Percentiles rank a stretch among this genome's conserved stretches.
phyloP scores from a whole-genome alignment of 2,888 invertebrate species.

The Tubulanus polymorphus region DNA sequence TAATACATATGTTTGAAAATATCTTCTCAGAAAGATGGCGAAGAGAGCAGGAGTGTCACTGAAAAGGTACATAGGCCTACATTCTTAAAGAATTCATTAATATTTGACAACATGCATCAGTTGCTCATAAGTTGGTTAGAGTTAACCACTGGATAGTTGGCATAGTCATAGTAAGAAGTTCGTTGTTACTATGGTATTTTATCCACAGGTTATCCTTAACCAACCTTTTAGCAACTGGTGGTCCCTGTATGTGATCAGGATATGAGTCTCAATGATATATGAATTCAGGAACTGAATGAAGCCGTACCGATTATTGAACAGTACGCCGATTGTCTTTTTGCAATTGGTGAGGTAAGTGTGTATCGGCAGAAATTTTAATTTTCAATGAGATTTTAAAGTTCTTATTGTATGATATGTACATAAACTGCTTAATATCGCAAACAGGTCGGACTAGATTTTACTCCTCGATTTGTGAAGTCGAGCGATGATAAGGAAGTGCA shows the following conservation, averaged over 20 bases:
- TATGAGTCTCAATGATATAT: slow-evolving; percentile 2
- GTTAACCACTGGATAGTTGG: not conserved
- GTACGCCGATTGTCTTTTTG: slow-evolving; percentile 39
- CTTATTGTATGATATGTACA: not conserved
- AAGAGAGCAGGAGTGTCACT: slow-evolving; percentile 28
- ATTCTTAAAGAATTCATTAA: slow-evolving; percentile 6
- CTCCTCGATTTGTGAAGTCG: slow-evolving; percentile 42
- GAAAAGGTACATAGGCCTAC: slow-evolving; percentile 22
- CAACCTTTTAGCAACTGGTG: not conserved
- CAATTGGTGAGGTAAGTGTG: slow-evolving; percentile 50
- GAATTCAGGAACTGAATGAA: slow-evolving; percentile 38
- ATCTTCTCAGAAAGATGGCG: slow-evolving; percentile 20
- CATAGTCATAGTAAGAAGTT: not conserved
- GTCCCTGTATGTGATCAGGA: not conserved
- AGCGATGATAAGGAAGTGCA: slow-evolving; percentile 48
- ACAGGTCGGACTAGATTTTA: slow-evolving; percentile 54
- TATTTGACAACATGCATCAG: not conserved
- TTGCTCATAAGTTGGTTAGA: not conserved
- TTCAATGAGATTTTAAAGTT: not conserved
- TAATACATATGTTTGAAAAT: too few species aligned
- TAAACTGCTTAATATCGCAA: slow-evolving; percentile 10
- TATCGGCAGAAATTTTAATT: not conserved
- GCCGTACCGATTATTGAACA: slow-evolving; percentile 42
- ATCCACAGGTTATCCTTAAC: not conserved
- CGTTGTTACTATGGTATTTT: slow-evolving; percentile 4